Conservation (phyloP, 2,797 vertebrate species). For the Danio albolineatus region DNA sequence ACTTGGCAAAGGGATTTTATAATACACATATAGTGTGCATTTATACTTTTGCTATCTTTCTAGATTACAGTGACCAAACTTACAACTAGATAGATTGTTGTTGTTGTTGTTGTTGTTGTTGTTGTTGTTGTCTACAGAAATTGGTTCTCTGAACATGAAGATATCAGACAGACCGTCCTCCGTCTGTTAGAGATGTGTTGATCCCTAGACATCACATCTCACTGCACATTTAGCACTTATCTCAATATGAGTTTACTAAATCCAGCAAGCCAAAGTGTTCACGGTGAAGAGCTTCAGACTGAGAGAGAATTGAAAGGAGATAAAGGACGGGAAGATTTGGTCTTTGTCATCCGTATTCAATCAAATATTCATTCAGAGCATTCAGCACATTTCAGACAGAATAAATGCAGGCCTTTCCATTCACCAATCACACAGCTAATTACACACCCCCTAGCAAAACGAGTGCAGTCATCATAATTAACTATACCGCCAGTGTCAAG, state of each 20-base stretch:
- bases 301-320: constrained; percentile 7
- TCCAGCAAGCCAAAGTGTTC: constrained; percentile 26
- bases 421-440: constrained; percentile 69
- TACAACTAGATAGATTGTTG: constrained; percentile 3
- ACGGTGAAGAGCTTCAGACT: constrained; percentile 26
- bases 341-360: constrained; percentile 34
- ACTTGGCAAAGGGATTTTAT: too few species aligned
- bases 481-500: constrained; percentile 71
- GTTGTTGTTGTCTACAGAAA: constrained; percentile 23
- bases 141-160: constrained; percentile 5
- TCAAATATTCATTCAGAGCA: constrained; percentile 39
- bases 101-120: constrained; percentile 28
- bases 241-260: not conserved
- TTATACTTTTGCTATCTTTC: not conserved
- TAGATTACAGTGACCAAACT: not conserved
- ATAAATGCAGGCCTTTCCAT: constrained; percentile 60
- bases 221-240: constrained; percentile 17
- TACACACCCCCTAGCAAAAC: constrained; percentile 67
- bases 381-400: constrained; percentile 51
- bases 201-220: constrained; percentile 21
- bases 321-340: constrained; percentile 9
- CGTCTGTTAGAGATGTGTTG: not conserved
- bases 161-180: not conserved
- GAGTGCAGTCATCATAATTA: constrained; percentile 76
- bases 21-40: not conserved